Conservation (phyloP, 2,113 vertebrate genomes). For the Neogobius melanostomus region DNA sequence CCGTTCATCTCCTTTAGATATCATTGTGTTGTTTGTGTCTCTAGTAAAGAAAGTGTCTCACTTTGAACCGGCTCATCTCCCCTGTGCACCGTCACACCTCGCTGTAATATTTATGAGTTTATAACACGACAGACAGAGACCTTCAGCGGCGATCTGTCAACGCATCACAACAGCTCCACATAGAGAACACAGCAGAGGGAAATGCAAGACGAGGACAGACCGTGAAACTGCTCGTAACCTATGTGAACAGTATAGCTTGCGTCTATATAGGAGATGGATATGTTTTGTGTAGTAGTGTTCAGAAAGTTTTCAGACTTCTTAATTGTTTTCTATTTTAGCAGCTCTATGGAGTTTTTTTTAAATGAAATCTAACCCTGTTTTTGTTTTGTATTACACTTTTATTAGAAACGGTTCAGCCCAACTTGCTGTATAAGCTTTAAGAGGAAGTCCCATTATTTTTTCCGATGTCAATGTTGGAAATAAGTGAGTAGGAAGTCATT, state of each 20-base stretch:
- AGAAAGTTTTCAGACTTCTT: too few relatives aligned
- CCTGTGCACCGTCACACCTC: background rate
- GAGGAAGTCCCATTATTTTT: too few relatives aligned
- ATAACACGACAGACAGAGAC: slow-evolving; percentile 11
- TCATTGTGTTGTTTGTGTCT: background rate
- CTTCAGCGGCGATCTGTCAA: slow-evolving; percentile 8
- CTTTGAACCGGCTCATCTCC: slow-evolving; percentile 1
- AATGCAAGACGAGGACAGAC: background rate
- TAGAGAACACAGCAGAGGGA: background rate
- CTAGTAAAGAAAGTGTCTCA: background rate
- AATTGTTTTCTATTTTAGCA: too few relatives aligned
- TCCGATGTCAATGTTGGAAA: too few relatives aligned
- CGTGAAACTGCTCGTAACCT: background rate
- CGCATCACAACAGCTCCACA: background rate
- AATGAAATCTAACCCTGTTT: too few relatives aligned
- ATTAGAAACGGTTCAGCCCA: too few relatives aligned
- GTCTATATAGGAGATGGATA: background rate
- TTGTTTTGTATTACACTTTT: too few relatives aligned
- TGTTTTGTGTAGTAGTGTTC: background rate
- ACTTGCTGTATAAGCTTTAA: too few relatives aligned
- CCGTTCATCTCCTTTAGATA: background rate
- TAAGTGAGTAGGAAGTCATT: too few relatives aligned
- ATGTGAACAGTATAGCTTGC: background rate
- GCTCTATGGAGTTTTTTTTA: too few relatives aligned
- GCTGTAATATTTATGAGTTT: slow-evolving; percentile 12